Percentiles rank a stretch among this genome's conserved stretches.
phyloP scores from a whole-genome alignment of 2,888 invertebrate species.

The Cecidostiba fungosa region DNA sequence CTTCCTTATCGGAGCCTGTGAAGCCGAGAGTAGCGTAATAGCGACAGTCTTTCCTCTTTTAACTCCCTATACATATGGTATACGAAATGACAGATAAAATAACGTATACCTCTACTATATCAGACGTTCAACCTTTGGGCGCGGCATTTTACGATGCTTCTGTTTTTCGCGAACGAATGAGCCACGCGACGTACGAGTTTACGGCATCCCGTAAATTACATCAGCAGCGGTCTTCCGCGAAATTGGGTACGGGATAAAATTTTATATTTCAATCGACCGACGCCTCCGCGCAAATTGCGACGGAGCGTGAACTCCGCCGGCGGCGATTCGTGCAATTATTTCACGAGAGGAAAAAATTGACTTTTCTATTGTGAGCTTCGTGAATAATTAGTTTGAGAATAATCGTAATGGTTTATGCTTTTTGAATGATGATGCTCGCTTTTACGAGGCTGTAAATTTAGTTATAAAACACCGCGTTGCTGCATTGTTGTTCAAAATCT shows the following conservation, averaged over 20 bases:
- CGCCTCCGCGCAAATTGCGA: not conserved
- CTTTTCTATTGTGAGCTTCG: not conserved
- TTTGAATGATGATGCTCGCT: not conserved
- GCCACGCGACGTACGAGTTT: slow-evolving; percentile 1
- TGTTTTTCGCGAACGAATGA: not conserved
- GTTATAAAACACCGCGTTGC: slow-evolving; percentile 17
- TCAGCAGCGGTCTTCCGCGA: slow-evolving; percentile 2
- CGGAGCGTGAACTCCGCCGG: not conserved
- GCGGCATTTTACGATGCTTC: slow-evolving; percentile 12
- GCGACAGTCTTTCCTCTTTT: not conserved
- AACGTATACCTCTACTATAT: not conserved
- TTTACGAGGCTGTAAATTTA: slow-evolving; percentile 22
- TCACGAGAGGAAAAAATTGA: not conserved
- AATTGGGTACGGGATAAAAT: slow-evolving; percentile 1
- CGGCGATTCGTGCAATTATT: not conserved
- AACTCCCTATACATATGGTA: not conserved
- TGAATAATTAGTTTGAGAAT: not conserved
- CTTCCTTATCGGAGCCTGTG: not conserved
- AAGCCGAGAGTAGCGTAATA: not conserved
- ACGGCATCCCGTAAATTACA: slow-evolving; percentile 21
- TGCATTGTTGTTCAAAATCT: not conserved
- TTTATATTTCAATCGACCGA: not conserved
- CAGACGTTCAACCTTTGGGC: not conserved
- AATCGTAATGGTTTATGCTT: not conserved
- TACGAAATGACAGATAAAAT: not conserved